Evolutionary conservation across 2,797 vertebrate species (phyloP).

Genomic region (Tolypeutes matacus): DNA sequence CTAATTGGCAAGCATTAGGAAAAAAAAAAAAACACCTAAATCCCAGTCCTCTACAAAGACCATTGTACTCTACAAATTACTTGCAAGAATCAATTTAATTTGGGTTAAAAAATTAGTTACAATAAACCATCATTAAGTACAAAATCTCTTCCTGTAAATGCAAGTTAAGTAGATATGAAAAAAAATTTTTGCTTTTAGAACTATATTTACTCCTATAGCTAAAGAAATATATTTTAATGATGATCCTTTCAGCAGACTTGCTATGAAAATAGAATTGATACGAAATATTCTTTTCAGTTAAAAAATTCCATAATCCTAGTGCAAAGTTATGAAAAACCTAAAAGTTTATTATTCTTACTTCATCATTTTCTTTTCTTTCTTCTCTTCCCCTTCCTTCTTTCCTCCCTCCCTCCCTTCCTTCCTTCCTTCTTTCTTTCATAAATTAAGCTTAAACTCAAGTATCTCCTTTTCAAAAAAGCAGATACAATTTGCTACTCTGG

Average conservation of each 20-base stretch:
- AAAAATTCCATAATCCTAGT: background rate
- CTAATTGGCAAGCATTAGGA: background rate
- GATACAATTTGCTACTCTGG: conserved; percentile 75
- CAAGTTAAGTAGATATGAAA: background rate
- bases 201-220: background rate
- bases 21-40: background rate
- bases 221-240: background rate
- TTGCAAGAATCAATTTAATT: background rate
- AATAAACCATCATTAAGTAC: conserved; percentile 12
- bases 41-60: background rate
- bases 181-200: background rate
- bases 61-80: background rate
- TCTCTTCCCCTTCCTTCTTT: background rate
- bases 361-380: background rate
- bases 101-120: background rate
- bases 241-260: background rate
- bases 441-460: conserved; percentile 37
- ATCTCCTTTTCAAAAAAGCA: conserved; percentile 51
- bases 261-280: conserved; percentile 53
- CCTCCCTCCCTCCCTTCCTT: background rate
- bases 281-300: conserved; percentile 40
- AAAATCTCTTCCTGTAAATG: background rate
- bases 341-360: background rate
- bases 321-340: conserved; percentile 17
- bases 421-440: background rate